phyloP scores from a whole-genome alignment of 2,113 vertebrate species.

The Glaucomys volans region DNA sequence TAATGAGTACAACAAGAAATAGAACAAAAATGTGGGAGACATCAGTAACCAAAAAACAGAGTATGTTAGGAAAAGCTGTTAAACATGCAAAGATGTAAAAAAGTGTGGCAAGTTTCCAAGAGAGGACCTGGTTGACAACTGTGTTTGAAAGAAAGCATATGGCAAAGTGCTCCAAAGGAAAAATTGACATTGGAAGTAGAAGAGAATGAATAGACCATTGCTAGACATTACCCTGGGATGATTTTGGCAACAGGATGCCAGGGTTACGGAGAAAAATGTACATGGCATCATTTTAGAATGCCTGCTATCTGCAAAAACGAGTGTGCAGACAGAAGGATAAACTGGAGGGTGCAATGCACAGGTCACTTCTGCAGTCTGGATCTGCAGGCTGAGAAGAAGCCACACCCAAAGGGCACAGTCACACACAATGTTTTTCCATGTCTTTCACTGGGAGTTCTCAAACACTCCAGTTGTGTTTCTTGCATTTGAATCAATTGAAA shows the following conservation, averaged over 20 bases:
- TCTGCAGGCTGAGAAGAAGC: neutral
- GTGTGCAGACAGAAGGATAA: neutral
- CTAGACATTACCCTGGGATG: neutral
- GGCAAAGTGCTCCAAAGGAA: neutral
- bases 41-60: neutral
- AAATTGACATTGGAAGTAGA: neutral
- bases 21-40: neutral
- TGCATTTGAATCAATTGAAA: neutral
- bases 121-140: neutral
- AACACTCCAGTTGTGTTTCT: neutral
- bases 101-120: neutral
- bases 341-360: neutral
- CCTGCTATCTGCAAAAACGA: rapidly evolving
- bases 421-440: rapidly evolving
- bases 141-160: neutral
- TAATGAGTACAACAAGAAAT: neutral
- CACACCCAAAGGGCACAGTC: neutral
- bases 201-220: rapidly evolving
- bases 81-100: neutral
- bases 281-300: neutral
- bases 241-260: neutral
- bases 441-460: neutral
- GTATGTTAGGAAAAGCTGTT: neutral
- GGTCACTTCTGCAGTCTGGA: neutral
- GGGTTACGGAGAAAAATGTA: neutral